Base-by-base conservation (phyloP, 2,888 invertebrate genomes). In the Aspidiotus rigidus region DNA sequence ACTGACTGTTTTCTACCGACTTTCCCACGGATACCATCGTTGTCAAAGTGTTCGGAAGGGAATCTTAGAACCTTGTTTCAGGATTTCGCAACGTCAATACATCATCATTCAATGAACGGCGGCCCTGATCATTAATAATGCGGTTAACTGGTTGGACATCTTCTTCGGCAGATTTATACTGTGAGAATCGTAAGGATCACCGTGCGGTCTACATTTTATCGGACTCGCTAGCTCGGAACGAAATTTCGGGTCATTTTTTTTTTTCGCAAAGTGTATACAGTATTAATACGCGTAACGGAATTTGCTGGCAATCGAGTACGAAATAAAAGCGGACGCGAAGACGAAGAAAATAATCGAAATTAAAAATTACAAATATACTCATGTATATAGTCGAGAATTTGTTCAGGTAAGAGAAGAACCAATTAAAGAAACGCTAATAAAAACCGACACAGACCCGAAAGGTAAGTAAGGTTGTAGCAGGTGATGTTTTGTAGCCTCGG, bases 401-500 rank as follows among this genome's bases (percentile, higher is more conserved):
- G 49, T 49, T 49, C 49, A 49, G 49, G 56, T 59, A 59, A 57
- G 16, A 66, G 17, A 66, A 66, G 42, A 66, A 66, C 40, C 59
- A 66, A 66, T 66, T 66, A 66, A 59, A 66, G 59, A 66, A 59
- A 66, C 44, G 57, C 66, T 66, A 66, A 66, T 66, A 66, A 59
- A 66, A 39, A 42, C 66, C 66, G 66, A 66, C 66, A 49, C 63
- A 63, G 13, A 63, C 53, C 16, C 42, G 64, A 59, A 49, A 57
- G 66, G 57, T 44, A 59, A 28, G 28, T 28, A 28, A 28, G 57
- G 66, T 57, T 57, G 66, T 59, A 42, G 57, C 66, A 66, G 57
- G 66, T 66, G 66, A 66, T 66, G 66, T 42, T 59, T 66, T 17
- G 64, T 59, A 41, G 66, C 66, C 59, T 16, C 66, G 28, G 49